Evolutionary conservation across 2,888 invertebrate genomes (phyloP), one percentile per base, ranked within the genome.

Genomic region (Baronia brevicornis): DNA sequence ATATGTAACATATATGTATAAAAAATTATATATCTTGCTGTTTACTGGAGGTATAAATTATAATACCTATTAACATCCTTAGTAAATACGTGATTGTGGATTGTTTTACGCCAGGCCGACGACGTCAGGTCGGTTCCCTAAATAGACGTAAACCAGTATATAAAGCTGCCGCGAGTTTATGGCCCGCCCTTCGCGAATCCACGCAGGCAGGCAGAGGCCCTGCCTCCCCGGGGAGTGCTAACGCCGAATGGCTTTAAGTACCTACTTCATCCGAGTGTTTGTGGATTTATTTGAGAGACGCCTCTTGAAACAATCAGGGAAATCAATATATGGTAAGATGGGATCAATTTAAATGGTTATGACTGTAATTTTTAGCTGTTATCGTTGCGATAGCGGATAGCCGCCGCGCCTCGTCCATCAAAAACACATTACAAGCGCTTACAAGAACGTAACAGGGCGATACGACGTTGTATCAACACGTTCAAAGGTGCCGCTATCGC

Each of bases 401-500:
- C 55, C 55, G 52, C 70, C 77, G 68, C 75, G 56, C 79, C 70
- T 75, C 67, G 60, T 68, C 65, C 59, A 78, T 78, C 77, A 75
- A 75, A 74, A 71, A 58, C 62, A 57, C 64, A 79, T 78, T 79
- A 77, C 67, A 60, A 48, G 58, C 64, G 64, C 54, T 64, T 64
- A 70, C 60, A 69, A 70, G 75, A 63, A 73, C 72, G 68, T 58
- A 68, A 65, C 60, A 48, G 44, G 46, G 58, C 51, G 67, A 69
- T 71, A 75, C 52, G 68, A 55, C 44, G 49, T 64, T 64, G 61
- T 69, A 69, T 77, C 71, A 75, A 72, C 66, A 70, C 12, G 45
- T 48, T 75, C 75, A 82, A 82, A 82, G 68, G 56, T 38, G 44
- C 84, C 82, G 82, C 80, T 82, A 84, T 84, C 82, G 41, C 43